Conservation (phyloP, 2,888 invertebrate species). For the Drosophila helvetica region DNA sequence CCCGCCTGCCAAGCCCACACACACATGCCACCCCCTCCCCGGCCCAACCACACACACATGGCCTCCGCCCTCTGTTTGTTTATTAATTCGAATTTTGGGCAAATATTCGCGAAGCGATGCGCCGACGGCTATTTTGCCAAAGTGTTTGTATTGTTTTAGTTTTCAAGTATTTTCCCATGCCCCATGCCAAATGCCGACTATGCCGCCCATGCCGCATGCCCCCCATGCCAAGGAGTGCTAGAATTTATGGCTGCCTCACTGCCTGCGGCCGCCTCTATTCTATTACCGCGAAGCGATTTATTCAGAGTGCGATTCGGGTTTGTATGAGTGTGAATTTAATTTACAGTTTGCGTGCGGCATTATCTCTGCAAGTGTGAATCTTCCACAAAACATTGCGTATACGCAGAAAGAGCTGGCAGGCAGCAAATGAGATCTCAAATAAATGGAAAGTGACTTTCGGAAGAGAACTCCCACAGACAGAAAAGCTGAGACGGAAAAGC, state of each 20-base stretch:
- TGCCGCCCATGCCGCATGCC: slow-evolving; percentile 5
- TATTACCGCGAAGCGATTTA: slow-evolving; percentile 27
- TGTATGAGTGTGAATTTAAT: slow-evolving; percentile 25
- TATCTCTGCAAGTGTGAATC: background rate
- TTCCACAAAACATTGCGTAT: slow-evolving; percentile 13
- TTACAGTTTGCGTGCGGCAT: slow-evolving; percentile 25
- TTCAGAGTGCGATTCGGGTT: slow-evolving; percentile 1
- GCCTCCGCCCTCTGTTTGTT: slow-evolving; percentile 41
- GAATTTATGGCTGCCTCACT: slow-evolving; percentile 40
- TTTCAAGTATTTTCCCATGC: slow-evolving; percentile 53
- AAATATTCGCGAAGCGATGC: slow-evolving; percentile 41
- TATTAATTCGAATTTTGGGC: slow-evolving; percentile 62
- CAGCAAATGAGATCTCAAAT: background rate
- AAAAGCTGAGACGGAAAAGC: background rate
- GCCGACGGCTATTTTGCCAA: slow-evolving; percentile 62
- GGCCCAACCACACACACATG: slow-evolving; percentile 8
- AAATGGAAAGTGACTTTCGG: background rate
- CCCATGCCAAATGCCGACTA: background rate
- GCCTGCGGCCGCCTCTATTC: slow-evolving; percentile 22
- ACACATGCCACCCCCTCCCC: background rate
- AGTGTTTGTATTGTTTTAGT: slow-evolving; percentile 56
- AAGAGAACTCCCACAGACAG: background rate
- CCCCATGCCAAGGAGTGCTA: slow-evolving; percentile 30
- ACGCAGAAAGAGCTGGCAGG: slow-evolving; percentile 12
- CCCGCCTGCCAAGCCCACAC: slow-evolving; percentile 1